Base-by-base conservation (phyloP, 2,113 vertebrate species). In the Otolemur garnettii region DNA sequence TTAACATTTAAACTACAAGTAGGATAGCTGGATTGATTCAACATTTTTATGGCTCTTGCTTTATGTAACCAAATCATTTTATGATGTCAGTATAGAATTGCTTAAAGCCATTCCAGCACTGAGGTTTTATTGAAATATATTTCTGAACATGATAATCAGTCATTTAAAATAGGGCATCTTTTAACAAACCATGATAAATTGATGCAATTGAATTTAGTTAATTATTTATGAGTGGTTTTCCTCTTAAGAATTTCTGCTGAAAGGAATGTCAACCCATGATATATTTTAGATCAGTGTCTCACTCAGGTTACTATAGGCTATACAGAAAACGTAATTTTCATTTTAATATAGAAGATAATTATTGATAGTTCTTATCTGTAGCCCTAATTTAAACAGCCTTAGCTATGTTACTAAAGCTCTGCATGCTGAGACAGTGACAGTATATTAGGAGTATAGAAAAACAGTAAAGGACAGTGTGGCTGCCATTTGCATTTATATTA, bases 181-280 rank as follows among this genome's bases (percentile, higher is more conserved):
- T 97, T 93, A 97, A 93, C 88, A 97, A 96, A 97, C 91, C 83
- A 94, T 96, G 94, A 97, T 96, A 66, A 97, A 95, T 90, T 95
- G 90, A 87, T 89, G 87, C 93, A 96, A 96, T 96, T 96, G 82
- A 96, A 84, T 84, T 80, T 94, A 59, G n/a, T 97, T 97, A 96
- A 98, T 97, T 97, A 96, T 97, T 98, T 82, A 97, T 93, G 86
- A 94, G 35, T 96, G 71, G 28, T 90, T 97, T 98, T 87, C 83
- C 90, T 93, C 87, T 89, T 89, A 87, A 96, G 66, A 96, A 80
- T 94, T 96, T 93, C 87, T 92, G 13, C 60, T 85, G 50, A 90
- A 95, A 96, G 68, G 45, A 95, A 93, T 84, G 86, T 84, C 92
- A 97, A 53, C 18, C 26, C 71, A 91, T 85, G 80, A 92, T 87